phyloP scores from a whole-genome alignment of 2,113 vertebrate species.

The Stercorarius parasiticus region DNA sequence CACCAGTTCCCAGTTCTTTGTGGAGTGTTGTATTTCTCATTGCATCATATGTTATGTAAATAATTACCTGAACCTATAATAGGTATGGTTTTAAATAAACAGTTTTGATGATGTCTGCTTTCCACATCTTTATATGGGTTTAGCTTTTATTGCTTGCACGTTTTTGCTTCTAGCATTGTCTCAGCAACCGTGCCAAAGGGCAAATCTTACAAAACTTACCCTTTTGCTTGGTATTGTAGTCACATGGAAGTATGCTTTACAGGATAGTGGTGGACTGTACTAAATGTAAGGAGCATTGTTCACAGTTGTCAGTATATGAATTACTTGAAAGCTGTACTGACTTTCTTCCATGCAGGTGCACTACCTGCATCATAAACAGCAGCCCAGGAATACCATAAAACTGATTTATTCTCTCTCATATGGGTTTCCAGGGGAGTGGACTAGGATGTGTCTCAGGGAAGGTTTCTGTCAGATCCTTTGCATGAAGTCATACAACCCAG shows the following conservation, averaged over 20 bases:
- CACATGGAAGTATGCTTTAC: neutral
- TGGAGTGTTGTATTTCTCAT: neutral
- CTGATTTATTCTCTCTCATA: neutral
- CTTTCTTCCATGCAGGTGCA: neutral
- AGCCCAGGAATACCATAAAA: neutral
- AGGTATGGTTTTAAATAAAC: neutral
- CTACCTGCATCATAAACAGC: neutral
- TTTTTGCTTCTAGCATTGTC: neutral
- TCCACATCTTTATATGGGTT: neutral
- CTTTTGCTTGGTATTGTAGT: neutral
- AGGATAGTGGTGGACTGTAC: neutral
- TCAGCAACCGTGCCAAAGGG: neutral
- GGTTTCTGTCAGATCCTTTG: neutral
- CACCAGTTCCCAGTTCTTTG: neutral
- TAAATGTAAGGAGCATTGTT: neutral
- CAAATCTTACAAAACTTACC: neutral
- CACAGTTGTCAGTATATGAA: neutral
- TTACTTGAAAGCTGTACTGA: neutral
- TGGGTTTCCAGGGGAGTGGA: neutral
- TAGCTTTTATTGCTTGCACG: neutral
- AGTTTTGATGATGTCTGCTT: neutral
- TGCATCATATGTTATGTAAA: neutral
- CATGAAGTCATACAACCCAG: rapidly evolving
- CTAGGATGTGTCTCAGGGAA: neutral
- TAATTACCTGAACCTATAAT: neutral